These are phyloP conservation scores for Eledona agricola DNA, from an alignment of 2,888 invertebrate species.

Conservation along the genomic window DNA sequence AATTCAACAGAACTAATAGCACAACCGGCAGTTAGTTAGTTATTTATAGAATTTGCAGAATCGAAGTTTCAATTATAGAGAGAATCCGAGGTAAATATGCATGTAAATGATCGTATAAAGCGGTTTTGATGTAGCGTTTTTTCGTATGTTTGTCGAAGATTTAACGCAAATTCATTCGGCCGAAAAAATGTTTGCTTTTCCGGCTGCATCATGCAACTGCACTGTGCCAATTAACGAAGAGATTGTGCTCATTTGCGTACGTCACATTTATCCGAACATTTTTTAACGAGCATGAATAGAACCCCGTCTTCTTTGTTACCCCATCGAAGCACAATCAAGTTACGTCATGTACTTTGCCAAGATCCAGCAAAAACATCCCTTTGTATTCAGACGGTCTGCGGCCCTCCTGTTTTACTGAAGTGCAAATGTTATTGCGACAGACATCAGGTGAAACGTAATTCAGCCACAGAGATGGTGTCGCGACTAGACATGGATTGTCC, in stretches of 20 bases:
- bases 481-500: too few species aligned
- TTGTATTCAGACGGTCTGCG: slow-evolving; percentile 1
- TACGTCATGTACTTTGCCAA: too few species aligned
- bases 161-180: slow-evolving; percentile 3
- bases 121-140: background rate
- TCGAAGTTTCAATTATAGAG: background rate
- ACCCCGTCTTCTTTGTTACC: too few species aligned
- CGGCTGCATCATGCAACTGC: too few species aligned
- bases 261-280: too few species aligned
- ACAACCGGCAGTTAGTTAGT: background rate
- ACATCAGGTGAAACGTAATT: background rate
- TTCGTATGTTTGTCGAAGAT: background rate
- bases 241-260: background rate
- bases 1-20: too few species aligned
- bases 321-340: too few species aligned
- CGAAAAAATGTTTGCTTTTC: slow-evolving; percentile 3
- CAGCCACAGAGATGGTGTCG: too few species aligned
- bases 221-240: background rate
- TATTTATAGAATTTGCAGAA: slow-evolving; percentile 4
- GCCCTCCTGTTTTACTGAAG: slow-evolving; percentile 1
- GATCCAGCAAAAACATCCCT: slow-evolving; percentile 5
- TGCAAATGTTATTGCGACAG: slow-evolving; percentile 7
- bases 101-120: background rate
- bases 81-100: background rate
- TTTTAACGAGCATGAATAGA: too few species aligned